Evolutionary conservation across 2,113 vertebrate species (phyloP), one percentile per base, ranked within the genome.

Genomic region (Sorex fumeus): DNA sequence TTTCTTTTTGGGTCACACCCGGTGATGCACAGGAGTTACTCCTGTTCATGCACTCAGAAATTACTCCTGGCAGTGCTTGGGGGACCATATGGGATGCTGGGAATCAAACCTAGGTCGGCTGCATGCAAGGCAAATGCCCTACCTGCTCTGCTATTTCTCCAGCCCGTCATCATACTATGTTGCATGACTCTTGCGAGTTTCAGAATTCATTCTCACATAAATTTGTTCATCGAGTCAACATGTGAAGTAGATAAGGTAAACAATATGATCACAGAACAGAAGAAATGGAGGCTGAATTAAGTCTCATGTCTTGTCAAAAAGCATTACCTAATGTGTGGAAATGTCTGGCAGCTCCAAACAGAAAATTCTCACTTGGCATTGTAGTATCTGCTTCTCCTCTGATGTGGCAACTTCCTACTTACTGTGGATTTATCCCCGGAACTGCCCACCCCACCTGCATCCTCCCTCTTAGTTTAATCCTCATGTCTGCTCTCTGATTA

Each of bases 401-500:
- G 95, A 19, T 19, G 9, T 10, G 19, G 57, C 21, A 23, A 60
- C 45, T 0, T 1, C 8, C 2, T 89, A 87, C 69, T 12, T 25
- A 60, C 36, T 43, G 21, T 1, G 1, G 6, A 34, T 74, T 76
- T 91, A 90, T 89, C 60, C 53, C 60, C 53, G 36, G 75, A 72
- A 43, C 40, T 60, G 85, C 18, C 10, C 5, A 32, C 32, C 50
- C 87, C 53, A 88, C 45, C 12, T n/a, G 50, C 77, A 53, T 78
- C 76, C 69, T 83, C 92, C 83, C 87, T 82, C 79, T 94, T 21
- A 0, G 94, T 92, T 76, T 96, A 97, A 97, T 96, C 97, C 94
- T 84, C 93, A 85, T 77, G 90, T 97, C 95, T 97, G 96, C 94
- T 93, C 97, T 87, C 92, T 97, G 96, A 93, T 93, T 97, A 87